phyloP scores from a whole-genome alignment of 2,797 vertebrate genomes.

The Platalea minor region DNA sequence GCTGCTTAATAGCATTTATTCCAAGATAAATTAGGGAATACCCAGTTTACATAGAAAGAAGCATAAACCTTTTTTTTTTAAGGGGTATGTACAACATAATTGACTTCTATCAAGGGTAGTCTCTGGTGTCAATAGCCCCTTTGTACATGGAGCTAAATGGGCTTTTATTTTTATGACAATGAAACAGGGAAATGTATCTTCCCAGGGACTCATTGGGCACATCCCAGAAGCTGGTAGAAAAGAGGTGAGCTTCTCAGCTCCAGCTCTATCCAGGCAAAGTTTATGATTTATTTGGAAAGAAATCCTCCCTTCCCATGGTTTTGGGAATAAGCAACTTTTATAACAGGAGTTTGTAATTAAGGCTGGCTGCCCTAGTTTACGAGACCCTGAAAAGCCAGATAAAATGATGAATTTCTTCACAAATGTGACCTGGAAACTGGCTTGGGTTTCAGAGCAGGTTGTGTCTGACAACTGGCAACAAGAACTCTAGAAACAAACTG shows the following conservation, averaged over 20 bases:
- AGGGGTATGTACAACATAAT: neutral
- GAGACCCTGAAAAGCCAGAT: neutral
- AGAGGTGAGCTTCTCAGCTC: neutral
- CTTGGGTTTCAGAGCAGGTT: neutral
- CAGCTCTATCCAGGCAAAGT: neutral
- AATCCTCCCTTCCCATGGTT: neutral
- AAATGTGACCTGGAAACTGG: neutral
- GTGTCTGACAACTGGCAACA: neutral
- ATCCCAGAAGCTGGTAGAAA: neutral
- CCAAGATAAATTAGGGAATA: neutral
- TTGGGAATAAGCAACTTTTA: neutral
- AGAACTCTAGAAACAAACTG: neutral
- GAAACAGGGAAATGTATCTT: neutral
- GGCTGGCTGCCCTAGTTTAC: neutral
- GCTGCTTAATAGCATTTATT: slow-evolving; percentile 3
- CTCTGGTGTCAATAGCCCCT: neutral
- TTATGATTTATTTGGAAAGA: neutral
- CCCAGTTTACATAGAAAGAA: neutral
- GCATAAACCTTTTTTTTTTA: neutral
- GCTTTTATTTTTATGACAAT: neutral
- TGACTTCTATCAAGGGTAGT: neutral
- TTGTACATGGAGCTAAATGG: neutral
- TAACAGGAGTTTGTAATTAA: neutral
- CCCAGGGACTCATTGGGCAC: neutral
- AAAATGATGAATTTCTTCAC: neutral